Conservation (phyloP, 1,140 invertebrate genomes). For the Phthorimaea operculella region DNA sequence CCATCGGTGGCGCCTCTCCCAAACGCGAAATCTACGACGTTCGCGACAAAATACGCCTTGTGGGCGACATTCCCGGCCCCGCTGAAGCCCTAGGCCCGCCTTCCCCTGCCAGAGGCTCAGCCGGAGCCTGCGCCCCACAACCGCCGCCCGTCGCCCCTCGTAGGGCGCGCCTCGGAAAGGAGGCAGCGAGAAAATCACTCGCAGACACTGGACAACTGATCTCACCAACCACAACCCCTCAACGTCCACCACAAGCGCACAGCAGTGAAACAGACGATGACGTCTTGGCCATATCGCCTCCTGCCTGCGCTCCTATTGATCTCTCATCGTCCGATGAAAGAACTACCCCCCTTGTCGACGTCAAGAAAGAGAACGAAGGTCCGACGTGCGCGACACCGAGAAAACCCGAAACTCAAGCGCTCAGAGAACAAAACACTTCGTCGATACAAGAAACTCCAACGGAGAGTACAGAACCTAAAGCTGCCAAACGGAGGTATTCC, state of each 20-base stretch:
- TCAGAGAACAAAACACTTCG: conserved; percentile 55
- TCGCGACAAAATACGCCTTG: conserved; percentile 65
- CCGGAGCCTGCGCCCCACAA: conserved; percentile 70
- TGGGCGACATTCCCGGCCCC: conserved; percentile 51
- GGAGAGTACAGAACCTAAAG: conserved; percentile 37
- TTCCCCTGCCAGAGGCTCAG: conserved; percentile 74
- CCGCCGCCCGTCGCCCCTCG: conserved; percentile 53
- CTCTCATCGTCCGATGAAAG: conserved; percentile 61
- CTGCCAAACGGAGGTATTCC: conserved; percentile 54
- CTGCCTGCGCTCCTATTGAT: conserved; percentile 52
- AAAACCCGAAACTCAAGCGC: conserved; percentile 53
- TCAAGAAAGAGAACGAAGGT: conserved; percentile 64
- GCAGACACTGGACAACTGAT: conserved; percentile 50
- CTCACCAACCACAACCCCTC: conserved; percentile 14
- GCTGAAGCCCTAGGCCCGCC: conserved; percentile 74
- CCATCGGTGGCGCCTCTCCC: conserved; percentile 55
- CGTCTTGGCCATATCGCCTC: conserved; percentile 56
- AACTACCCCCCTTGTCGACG: conserved; percentile 56
- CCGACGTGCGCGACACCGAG: conserved; percentile 39
- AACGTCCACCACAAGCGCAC: conserved; percentile 28
- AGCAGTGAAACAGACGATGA: conserved; percentile 52
- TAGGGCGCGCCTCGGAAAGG: conserved; percentile 75
- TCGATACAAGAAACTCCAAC: conserved; percentile 25
- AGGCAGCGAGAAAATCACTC: conserved; percentile 71
- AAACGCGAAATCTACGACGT: conserved; percentile 54